These are phyloP conservation scores for Hippoglossus hippoglossus DNA, from an alignment of 2,797 vertebrate genomes.

Conservation along the genomic window DNA sequence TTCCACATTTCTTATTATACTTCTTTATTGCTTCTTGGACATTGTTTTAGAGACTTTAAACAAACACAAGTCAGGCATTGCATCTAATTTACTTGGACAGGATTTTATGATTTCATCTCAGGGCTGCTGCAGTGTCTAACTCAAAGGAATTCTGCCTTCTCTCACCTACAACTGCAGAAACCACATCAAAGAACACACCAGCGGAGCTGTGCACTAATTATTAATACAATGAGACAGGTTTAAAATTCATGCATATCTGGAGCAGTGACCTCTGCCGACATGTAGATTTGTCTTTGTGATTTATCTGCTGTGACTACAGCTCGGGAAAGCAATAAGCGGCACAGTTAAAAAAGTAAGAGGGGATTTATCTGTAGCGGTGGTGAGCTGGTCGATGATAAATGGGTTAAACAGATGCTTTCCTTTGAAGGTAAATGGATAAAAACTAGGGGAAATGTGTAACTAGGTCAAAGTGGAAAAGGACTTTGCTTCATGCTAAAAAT, in stretches of 20 bases:
- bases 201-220: slow-evolving; percentile 55
- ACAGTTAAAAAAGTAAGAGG: slow-evolving; percentile 74
- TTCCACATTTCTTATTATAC: slow-evolving; percentile 4
- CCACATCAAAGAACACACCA: slow-evolving; percentile 43
- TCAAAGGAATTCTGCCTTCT: slow-evolving; percentile 37
- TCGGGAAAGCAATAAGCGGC: slow-evolving; percentile 71
- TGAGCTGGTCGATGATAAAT: slow-evolving; percentile 66
- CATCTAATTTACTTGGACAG: slow-evolving; percentile 5
- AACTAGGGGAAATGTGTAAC: slow-evolving; percentile 45
- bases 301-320: slow-evolving; percentile 61
- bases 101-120: slow-evolving; percentile 1
- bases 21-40: background rate
- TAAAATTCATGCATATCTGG: slow-evolving; percentile 68
- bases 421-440: slow-evolving; percentile 72
- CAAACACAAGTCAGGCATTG: background rate
- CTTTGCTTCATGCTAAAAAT: slow-evolving; percentile 28
- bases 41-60: slow-evolving; percentile 16
- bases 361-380: slow-evolving; percentile 66
- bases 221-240: slow-evolving; percentile 58
- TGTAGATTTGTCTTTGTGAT: slow-evolving; percentile 74
- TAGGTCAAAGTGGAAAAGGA: slow-evolving; percentile 65
- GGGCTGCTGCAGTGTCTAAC: slow-evolving; percentile 9
- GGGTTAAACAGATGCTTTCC: slow-evolving; percentile 70
- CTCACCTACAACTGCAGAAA: slow-evolving; percentile 30
- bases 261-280: slow-evolving; percentile 70